Conservation (phyloP, 2,888 invertebrate species). For the Polymixis lichenea region DNA sequence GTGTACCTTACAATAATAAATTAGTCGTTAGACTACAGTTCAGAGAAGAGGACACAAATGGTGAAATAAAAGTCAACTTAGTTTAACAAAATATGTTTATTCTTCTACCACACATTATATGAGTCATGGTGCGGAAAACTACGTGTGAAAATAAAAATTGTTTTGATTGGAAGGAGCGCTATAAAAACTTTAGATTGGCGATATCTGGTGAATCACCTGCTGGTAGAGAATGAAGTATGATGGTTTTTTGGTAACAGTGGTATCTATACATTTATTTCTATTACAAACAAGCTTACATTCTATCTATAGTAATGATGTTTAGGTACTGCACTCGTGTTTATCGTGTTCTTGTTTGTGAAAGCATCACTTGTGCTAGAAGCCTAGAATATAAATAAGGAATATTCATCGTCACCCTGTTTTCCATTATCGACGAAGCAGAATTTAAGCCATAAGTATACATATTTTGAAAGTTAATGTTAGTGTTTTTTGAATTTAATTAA, state of each 20-base stretch:
- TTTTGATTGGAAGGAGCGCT: conserved; percentile 40
- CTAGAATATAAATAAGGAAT: conserved; percentile 12
- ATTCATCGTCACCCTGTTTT: conserved; percentile 10
- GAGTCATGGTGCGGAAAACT: conserved; percentile 42
- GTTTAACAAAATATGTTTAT: conserved; percentile 48
- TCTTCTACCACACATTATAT: conserved; percentile 36
- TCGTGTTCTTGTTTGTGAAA: conserved; percentile 1
- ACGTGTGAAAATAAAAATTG: conserved; percentile 45
- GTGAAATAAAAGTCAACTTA: conserved; percentile 40
- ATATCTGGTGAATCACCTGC: conserved; percentile 49
- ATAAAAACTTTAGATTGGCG: conserved; percentile 43
- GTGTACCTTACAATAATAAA: conserved; percentile 74
- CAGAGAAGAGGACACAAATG: conserved; percentile 34
- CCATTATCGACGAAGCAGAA: conserved; percentile 1
- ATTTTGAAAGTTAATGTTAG: conserved; percentile 1
- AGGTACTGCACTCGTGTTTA: not conserved
- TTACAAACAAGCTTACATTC: conserved; percentile 18
- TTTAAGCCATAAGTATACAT: not conserved
- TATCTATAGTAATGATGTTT: not conserved
- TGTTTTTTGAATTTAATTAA: not conserved
- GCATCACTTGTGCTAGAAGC: conserved; percentile 2
- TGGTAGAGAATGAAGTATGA: conserved; percentile 28
- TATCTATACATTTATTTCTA: conserved; percentile 1
- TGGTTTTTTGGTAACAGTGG: conserved; percentile 39
- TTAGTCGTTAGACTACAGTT: conserved; percentile 45